Conservation (phyloP, 1,140 invertebrate species). For the Drosophila littoralis region DNA sequence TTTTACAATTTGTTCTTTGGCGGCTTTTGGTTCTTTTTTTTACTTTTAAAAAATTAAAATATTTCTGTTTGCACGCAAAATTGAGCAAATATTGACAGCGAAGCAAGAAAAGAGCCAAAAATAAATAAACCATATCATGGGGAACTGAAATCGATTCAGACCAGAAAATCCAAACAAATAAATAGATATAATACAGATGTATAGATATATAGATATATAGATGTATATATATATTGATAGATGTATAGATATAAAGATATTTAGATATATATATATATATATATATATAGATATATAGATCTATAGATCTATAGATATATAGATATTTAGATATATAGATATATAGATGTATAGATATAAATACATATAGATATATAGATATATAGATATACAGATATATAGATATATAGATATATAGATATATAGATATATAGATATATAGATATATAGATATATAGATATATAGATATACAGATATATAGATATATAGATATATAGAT, state of each 20-base stretch:
- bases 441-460: not conserved
- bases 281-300: not conserved
- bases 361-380: not conserved
- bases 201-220: not conserved
- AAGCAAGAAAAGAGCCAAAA: not conserved
- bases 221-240: not conserved
- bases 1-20: not conserved
- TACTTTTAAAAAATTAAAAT: conserved; percentile 5
- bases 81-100: conserved; percentile 29
- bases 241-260: not conserved
- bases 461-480: too few species aligned
- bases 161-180: not conserved
- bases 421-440: not conserved
- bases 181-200: not conserved
- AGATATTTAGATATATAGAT: too few species aligned
- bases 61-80: conserved; percentile 33
- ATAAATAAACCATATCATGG: not conserved
- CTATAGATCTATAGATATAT: not conserved
- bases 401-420: not conserved
- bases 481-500: not conserved
- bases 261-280: not conserved
- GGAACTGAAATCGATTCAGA: not conserved
- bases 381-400: not conserved
- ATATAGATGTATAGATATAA: not conserved
- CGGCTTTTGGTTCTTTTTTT: not conserved